A percentile compares a stretch with the other conserved stretches of the same genome.
phyloP scores from a whole-genome alignment of 2,888 invertebrate species.

The Pocota personata region DNA sequence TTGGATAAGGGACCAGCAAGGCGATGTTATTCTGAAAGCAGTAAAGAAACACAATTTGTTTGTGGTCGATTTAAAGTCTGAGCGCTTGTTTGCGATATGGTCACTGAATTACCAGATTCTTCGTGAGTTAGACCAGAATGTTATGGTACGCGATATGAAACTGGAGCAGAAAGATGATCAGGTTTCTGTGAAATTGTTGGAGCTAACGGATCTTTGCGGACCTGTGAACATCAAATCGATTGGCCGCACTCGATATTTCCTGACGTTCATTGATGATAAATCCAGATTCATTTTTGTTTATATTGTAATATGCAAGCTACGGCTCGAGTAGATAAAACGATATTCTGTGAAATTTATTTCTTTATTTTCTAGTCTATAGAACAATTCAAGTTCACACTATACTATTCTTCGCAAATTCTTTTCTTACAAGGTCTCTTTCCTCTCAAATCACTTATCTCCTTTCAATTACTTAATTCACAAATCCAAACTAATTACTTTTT shows the following conservation, averaged over 20 bases:
- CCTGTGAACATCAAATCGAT: conserved; percentile 12
- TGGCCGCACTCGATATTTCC: conserved; percentile 10
- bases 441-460: too few relatives aligned
- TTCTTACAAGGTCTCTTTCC: too few relatives aligned
- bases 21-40: conserved; percentile 34
- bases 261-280: too few relatives aligned
- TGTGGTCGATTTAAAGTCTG: conserved; percentile 6
- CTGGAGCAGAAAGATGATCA: not conserved
- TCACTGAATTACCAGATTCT: conserved; percentile 17
- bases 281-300: too few relatives aligned
- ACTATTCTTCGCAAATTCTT: too few relatives aligned
- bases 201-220: conserved; percentile 12
- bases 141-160: conserved; percentile 31
- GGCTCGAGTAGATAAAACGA: too few relatives aligned
- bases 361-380: too few relatives aligned
- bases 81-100: conserved; percentile 36
- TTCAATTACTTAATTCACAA: too few relatives aligned
- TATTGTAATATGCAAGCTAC: too few relatives aligned
- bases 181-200: not conserved
- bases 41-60: conserved; percentile 36
- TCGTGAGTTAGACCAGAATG: conserved; percentile 11
- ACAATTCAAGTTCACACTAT: too few relatives aligned
- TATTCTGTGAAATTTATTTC: too few relatives aligned
- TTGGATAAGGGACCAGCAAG: conserved; percentile 15
- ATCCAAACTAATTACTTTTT: too few relatives aligned